These are phyloP conservation scores for Micronycteris hirsuta DNA, from an alignment of 2,113 vertebrate genomes.

Conservation along the genomic window DNA sequence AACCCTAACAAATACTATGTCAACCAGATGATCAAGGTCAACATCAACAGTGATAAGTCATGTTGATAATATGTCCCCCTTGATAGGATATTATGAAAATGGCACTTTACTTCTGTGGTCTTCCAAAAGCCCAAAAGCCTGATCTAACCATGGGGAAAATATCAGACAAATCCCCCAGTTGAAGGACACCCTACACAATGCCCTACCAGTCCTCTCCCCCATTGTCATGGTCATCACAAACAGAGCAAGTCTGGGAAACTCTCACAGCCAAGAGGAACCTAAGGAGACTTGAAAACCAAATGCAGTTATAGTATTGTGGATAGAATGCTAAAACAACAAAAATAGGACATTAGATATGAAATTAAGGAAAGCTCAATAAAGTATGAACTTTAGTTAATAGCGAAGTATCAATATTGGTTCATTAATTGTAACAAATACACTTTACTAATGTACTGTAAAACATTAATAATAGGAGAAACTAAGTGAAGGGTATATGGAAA, in stretches of 20 bases:
- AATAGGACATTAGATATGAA: neutral
- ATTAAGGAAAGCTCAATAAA: neutral
- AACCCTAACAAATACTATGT: neutral
- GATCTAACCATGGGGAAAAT: neutral
- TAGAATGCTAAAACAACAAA: neutral
- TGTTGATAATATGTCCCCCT: neutral
- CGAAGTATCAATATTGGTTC: neutral
- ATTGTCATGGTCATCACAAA: conserved; percentile 2
- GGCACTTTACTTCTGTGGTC: neutral
- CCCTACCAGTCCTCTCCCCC: neutral
- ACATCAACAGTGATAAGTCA: neutral
- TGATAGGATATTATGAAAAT: neutral
- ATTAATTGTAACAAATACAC: neutral
- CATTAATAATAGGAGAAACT: neutral
- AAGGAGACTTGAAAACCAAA: neutral
- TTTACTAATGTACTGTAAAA: neutral
- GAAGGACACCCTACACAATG: neutral
- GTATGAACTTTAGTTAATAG: neutral
- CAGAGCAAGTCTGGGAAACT: neutral
- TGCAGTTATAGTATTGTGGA: neutral
- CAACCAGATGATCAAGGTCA: neutral
- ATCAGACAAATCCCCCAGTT: neutral
- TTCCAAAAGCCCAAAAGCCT: neutral
- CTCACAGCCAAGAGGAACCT: neutral
- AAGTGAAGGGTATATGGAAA: neutral